A percentile compares a stretch with the other conserved stretches of the same genome.
Evolutionary conservation across 2,888 invertebrate genomes (phyloP).

Genomic region (Apodemia zela): DNA sequence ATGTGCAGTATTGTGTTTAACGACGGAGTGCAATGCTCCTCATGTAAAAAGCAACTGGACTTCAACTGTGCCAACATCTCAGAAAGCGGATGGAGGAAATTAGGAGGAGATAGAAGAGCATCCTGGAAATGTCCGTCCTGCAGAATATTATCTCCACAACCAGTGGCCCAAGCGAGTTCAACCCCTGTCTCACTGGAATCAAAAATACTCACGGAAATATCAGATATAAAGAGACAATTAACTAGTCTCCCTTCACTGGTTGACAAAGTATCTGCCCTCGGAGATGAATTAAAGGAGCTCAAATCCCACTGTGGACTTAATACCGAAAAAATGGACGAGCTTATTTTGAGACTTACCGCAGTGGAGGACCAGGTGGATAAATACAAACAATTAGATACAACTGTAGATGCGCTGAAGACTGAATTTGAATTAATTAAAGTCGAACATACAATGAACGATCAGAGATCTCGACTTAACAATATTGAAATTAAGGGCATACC

Average conservation of each 20-base stretch:
- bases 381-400: background rate
- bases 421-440: too few relatives aligned
- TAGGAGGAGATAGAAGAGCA: slow-evolving; percentile 15
- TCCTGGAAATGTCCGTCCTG: slow-evolving; percentile 17
- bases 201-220: too few relatives aligned
- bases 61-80: slow-evolving; percentile 18
- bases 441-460: background rate
- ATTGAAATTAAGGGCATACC: slow-evolving; percentile 10
- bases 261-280: slow-evolving; percentile 2
- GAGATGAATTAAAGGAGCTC: slow-evolving; percentile 4
- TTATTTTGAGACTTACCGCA: background rate
- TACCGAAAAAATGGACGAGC: background rate
- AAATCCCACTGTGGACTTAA: background rate
- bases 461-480: background rate
- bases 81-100: slow-evolving; percentile 16
- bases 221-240: slow-evolving; percentile 11
- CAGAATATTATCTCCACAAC: background rate
- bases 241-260: slow-evolving; percentile 4
- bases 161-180: background rate
- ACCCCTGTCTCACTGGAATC: background rate
- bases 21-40: slow-evolving; percentile 16
- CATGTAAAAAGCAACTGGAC: slow-evolving; percentile 14
- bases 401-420: too few relatives aligned
- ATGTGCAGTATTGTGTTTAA: background rate
- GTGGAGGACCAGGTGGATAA: background rate